A percentile compares a stretch with the other conserved stretches of the same genome.
phyloP scores from a whole-genome alignment of 64 coral and sea anemone species.

The Dendrophyllia cribrosa region DNA sequence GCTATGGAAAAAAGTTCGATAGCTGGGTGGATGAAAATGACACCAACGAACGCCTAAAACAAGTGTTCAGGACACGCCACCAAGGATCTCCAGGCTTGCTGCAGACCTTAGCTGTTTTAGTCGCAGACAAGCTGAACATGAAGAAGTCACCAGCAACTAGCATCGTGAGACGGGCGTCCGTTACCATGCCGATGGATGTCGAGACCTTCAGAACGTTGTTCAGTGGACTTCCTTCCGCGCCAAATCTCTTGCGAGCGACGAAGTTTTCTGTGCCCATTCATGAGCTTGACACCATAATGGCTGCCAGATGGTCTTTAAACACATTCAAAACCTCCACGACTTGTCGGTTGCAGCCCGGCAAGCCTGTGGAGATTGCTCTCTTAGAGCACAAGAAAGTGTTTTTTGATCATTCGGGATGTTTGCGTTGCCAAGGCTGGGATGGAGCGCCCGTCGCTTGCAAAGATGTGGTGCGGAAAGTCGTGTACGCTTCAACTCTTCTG shows the following conservation, averaged over 20 bases:
- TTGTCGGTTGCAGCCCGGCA: constrained; percentile 48
- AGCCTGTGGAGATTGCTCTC: constrained; percentile 38
- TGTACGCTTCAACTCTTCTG: constrained; percentile 29
- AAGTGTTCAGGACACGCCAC: too few species aligned
- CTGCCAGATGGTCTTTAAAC: constrained; percentile 60
- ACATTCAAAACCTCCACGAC: constrained; percentile 65
- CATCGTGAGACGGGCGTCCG: too few species aligned
- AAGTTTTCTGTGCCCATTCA: constrained; percentile 51
- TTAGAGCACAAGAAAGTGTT: constrained; percentile 54
- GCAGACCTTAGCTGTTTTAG: too few species aligned
- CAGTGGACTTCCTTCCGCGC: constrained; percentile 31
- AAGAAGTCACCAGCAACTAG: too few species aligned
- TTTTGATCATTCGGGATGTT: constrained; percentile 58
- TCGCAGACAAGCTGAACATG: too few species aligned
- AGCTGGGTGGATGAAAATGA: too few species aligned
- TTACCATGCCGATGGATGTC: not conserved
- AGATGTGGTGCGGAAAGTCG: constrained; percentile 39
- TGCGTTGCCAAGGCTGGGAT: constrained; percentile 31
- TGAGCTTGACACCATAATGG: constrained; percentile 46
- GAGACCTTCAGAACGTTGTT: constrained; percentile 51
- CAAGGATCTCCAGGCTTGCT: too few species aligned
- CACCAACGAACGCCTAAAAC: too few species aligned
- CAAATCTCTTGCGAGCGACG: not conserved
- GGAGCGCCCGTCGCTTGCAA: constrained; percentile 37
- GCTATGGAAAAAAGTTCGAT: too few species aligned